A percentile compares a stretch with the other conserved stretches of the same genome.
Evolutionary conservation across 1,140 invertebrate genomes (phyloP).

Genomic region (Calephelis virginiensis): DNA sequence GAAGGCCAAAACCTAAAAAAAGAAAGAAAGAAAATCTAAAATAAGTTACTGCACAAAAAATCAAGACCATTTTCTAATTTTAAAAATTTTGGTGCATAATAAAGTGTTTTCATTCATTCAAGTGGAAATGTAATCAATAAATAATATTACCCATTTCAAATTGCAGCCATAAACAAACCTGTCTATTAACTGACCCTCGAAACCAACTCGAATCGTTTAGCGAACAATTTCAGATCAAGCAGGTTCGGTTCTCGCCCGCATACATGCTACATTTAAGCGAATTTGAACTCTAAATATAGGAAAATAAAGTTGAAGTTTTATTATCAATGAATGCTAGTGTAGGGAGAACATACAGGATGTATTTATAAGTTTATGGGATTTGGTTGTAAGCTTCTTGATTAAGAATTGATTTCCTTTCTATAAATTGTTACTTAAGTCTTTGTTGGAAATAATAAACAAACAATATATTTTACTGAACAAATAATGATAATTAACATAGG

Average conservation of each 20-base stretch:
- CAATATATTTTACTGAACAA: too few relatives aligned
- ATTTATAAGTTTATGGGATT: slow-evolving; percentile 12
- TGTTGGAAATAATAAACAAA: too few relatives aligned
- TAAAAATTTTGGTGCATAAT: too few relatives aligned
- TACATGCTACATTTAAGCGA: background rate
- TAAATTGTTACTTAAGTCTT: background rate
- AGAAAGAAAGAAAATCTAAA: too few relatives aligned
- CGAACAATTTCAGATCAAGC: slow-evolving; percentile 23
- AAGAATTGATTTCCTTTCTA: slow-evolving; percentile 10
- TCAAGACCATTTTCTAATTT: too few relatives aligned
- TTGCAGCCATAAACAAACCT: slow-evolving; percentile 6
- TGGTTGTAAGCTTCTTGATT: slow-evolving; percentile 8
- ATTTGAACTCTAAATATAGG: background rate
- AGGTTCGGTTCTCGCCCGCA: slow-evolving; percentile 26
- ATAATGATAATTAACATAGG: too few relatives aligned
- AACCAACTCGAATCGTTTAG: slow-evolving; percentile 9
- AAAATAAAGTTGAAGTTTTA: slow-evolving; percentile 1
- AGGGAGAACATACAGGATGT: background rate
- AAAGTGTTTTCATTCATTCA: too few relatives aligned
- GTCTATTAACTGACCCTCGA: slow-evolving; percentile 17
- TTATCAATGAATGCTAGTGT: background rate
- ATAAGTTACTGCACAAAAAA: too few relatives aligned
- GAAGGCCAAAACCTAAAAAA: too few relatives aligned
- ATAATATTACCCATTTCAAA: background rate
- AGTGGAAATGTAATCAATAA: too few relatives aligned